A percentile compares a stretch with the other conserved stretches of the same genome.
These are phyloP conservation scores for Burhinus bistriatus DNA, from an alignment of 2,113 vertebrate species.

Conservation along the genomic window DNA sequence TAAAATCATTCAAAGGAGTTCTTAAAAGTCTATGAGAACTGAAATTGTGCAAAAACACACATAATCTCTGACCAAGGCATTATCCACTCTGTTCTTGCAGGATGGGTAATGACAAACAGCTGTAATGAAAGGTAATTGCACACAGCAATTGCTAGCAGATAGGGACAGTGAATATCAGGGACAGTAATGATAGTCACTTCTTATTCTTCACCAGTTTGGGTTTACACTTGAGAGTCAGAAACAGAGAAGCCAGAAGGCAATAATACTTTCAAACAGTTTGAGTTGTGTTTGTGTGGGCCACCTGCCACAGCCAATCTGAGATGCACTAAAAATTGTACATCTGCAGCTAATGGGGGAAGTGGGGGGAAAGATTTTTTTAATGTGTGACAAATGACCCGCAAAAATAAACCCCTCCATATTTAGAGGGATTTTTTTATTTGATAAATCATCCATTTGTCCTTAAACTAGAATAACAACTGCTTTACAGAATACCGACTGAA, in stretches of 20 bases:
- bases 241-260: not conserved
- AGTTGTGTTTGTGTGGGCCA: not conserved
- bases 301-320: not conserved
- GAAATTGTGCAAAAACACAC: not conserved
- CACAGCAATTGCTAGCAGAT: not conserved
- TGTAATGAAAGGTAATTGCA: not conserved
- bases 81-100: not conserved
- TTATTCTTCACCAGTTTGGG: not conserved
- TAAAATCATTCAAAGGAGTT: not conserved
- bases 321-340: not conserved
- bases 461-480: not conserved
- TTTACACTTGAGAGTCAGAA: not conserved
- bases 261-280: not conserved
- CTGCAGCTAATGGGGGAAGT: not conserved
- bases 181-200: not conserved
- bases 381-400: not conserved
- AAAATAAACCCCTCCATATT: not conserved
- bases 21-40: not conserved
- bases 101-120: not conserved
- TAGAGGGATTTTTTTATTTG: not conserved
- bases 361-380: fast-evolving
- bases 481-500: not conserved
- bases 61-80: not conserved
- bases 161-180: not conserved
- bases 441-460: not conserved